Base-by-base conservation (phyloP, 2,888 invertebrate genomes). In the Drosophila kanekoi region DNA sequence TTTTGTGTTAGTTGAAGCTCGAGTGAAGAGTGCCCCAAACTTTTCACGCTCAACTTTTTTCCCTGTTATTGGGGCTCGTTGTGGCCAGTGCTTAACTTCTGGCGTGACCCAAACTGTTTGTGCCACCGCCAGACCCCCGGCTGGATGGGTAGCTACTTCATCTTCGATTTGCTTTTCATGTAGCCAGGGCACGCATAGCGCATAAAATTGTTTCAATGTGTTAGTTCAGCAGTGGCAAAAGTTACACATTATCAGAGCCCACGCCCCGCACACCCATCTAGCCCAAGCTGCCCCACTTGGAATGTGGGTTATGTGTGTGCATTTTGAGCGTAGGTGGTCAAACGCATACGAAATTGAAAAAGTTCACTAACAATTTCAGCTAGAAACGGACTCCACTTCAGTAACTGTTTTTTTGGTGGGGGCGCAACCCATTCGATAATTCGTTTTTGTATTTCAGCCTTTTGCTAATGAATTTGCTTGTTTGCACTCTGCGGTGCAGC, bases 141-240 rank as follows among this genome's bases (percentile, higher is more conserved):
- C 63, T 45, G 54, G 58, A 49, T 52, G 70, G 56, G 62, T 56
- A 66, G 65, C 52, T 16, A 20, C 66, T 78, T 79, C 81, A 87
- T 87, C 89, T 84, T 89, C 85, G 89, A 89, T 87, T 87, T 71
- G 87, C 63, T 71, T 69, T 79, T 87, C 89, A 69, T 88, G 89
- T 72, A 84, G 85, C 84, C 89, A 67, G 70, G 57, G 79, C 89
- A 84, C 83, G 89, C 83, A 89, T 78, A 67, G 81, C 83, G 87
- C 87, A 84, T 84, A 84, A 84, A 84, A 84, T 61, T 68, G 81
- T 72, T 88, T 77, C 89, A 77, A 70, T 81, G 59, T 81, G 65
- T 45, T 54, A 35, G 47, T 4, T 48, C 28, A 77, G 51, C 76
- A 60, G 66, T 68, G 70, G 68, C 58, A 69, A 69, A 87, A 81